These are phyloP conservation scores for Ormyrus nitidulus DNA, from an alignment of 2,888 invertebrate species.

Conservation along the genomic window DNA sequence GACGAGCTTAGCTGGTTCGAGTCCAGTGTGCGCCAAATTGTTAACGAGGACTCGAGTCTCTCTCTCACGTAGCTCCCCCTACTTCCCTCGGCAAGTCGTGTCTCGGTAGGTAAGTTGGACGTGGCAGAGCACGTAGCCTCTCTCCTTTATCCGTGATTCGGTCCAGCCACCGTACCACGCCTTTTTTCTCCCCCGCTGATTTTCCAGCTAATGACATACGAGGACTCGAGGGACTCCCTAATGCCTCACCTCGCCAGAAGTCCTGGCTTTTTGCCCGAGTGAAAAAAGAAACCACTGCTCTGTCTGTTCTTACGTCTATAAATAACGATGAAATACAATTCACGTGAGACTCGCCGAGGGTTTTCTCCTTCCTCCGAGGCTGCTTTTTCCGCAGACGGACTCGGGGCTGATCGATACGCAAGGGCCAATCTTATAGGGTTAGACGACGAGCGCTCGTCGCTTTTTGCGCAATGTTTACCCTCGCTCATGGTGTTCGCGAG, in stretches of 20 bases:
- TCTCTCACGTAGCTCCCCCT: no score
- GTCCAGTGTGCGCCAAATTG: background rate
- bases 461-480: background rate
- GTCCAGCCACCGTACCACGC: background rate
- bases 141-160: background rate
- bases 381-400: background rate
- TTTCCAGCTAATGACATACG: constrained; percentile 46
- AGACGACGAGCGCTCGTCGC: background rate
- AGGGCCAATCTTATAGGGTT: constrained; percentile 8
- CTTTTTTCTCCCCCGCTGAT: background rate
- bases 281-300: constrained; percentile 23
- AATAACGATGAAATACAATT: constrained; percentile 52
- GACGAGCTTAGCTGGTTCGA: background rate
- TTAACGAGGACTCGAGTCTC: no score
- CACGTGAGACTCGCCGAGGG: constrained; percentile 27
- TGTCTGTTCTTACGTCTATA: constrained; percentile 33
- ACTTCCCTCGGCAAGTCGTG: no score
- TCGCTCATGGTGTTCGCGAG: no score
- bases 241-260: constrained; percentile 13
- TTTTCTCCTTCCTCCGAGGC: background rate
- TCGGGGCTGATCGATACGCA: constrained; percentile 5
- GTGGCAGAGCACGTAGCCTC: background rate
- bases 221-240: constrained; percentile 46
- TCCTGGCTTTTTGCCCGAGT: background rate
- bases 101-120: no score